phyloP scores from a whole-genome alignment of 2,888 invertebrate species.

The Bedellia somnulentella region DNA sequence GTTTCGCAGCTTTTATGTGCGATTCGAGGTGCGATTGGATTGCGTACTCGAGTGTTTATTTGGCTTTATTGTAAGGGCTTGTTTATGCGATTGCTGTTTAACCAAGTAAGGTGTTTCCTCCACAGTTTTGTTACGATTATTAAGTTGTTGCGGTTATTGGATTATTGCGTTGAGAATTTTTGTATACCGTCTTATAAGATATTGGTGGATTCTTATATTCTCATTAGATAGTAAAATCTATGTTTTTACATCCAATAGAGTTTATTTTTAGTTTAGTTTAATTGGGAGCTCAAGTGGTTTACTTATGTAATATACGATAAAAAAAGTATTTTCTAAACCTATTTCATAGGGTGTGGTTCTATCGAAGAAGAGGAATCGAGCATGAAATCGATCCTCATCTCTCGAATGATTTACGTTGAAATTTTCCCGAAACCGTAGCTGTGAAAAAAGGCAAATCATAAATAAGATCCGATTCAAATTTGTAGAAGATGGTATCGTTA shows the following conservation, averaged over 20 bases:
- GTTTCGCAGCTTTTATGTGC: conserved; percentile 57
- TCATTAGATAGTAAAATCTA: conserved; percentile 13
- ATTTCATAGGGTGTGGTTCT: too few species aligned
- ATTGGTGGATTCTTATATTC: neutral
- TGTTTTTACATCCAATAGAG: conserved; percentile 19
- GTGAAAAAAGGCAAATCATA: conserved; percentile 61
- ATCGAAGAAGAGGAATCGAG: too few species aligned
- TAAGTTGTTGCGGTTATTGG: conserved; percentile 49
- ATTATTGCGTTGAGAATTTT: conserved; percentile 33
- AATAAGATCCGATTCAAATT: conserved; percentile 64
- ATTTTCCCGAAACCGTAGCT: conserved; percentile 56
- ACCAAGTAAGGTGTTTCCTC: conserved; percentile 55
- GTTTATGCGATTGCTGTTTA: conserved; percentile 62
- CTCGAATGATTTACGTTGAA: conserved; percentile 47
- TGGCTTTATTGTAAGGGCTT: conserved; percentile 61
- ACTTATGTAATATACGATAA: too few species aligned
- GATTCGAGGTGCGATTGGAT: conserved; percentile 62
- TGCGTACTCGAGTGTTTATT: conserved; percentile 60
- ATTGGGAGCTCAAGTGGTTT: too few species aligned
- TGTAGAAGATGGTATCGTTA: conserved; percentile 60
- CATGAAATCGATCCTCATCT: conserved; percentile 45
- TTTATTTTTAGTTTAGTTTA: neutral
- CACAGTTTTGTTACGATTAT: conserved; percentile 58
- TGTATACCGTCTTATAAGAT: conserved; percentile 4
- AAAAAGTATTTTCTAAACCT: too few species aligned